Evolutionary conservation across 2,797 vertebrate species (phyloP).

Genomic region (Momotus momota): DNA sequence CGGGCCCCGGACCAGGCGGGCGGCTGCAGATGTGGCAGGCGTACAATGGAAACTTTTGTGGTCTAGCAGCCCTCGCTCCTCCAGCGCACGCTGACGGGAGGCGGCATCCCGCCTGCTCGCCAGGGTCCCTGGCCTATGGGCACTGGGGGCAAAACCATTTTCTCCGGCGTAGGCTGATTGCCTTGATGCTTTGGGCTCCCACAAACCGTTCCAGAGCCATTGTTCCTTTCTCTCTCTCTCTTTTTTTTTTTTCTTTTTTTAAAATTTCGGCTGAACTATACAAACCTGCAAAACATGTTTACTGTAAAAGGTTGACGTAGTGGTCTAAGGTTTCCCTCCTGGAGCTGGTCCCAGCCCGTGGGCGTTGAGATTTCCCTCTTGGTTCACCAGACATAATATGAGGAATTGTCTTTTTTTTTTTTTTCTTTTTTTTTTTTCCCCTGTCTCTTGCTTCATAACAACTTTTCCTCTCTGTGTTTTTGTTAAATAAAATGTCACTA

Average conservation of each 20-base stretch:
- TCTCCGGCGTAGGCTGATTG: constrained; percentile 18
- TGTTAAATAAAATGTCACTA: constrained; percentile 72
- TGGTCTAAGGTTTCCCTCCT: constrained; percentile 92
- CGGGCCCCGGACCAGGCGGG: constrained; percentile 79
- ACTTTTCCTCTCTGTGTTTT: constrained; percentile 71
- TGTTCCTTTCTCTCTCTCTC: background rate
- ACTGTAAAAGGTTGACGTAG: constrained; percentile 87
- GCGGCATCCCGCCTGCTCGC: constrained; percentile 79
- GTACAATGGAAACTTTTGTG: constrained; percentile 88
- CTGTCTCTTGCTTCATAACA: constrained; percentile 72
- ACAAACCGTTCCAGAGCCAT: background rate
- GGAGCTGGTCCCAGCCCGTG: constrained; percentile 86
- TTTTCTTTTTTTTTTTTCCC: constrained; percentile 43
- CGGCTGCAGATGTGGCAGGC: constrained; percentile 85
- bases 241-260: background rate
- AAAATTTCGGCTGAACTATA: constrained; percentile 44
- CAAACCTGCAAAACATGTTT: constrained; percentile 93
- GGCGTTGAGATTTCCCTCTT: constrained; percentile 87
- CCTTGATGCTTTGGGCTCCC: constrained; percentile 27
- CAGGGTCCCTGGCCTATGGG: constrained; percentile 46
- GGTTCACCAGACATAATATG: constrained; percentile 88
- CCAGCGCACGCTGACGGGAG: constrained; percentile 73
- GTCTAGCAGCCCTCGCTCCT: constrained; percentile 84
- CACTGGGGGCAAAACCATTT: constrained; percentile 45
- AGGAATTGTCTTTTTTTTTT: constrained; percentile 81